Base-by-base conservation (phyloP, 2,797 vertebrate species). In the Xenops minutus region DNA sequence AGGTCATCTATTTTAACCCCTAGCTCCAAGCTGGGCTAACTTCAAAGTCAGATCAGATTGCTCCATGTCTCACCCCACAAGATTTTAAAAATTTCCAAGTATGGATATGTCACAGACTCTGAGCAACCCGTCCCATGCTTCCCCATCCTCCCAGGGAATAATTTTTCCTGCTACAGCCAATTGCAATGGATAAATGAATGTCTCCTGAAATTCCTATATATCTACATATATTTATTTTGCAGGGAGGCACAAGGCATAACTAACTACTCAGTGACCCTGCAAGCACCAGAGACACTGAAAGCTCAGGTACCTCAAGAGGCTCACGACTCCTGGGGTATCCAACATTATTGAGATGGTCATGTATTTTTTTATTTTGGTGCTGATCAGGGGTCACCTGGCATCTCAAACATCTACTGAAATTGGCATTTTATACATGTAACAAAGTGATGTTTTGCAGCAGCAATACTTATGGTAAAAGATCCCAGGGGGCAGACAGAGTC, bases 1-100 rank as follows among this genome's bases (percentile, higher is more conserved):
- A 66, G 59, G 39, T 85, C 74, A 92, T 66, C 81, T 95, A 54
- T 94, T 95, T 95, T 68, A 96, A 78, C 74, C 58, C 43, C 32
- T 41, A 83, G 30, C 52, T 83, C 48, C 86, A 85, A 63, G 37
- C 10, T 54, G 32, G 27, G 24, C 75, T 90, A 84, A 75, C 66
- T 69, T 26, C 80, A 69, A 68, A 77, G 44, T n/a, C 55, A 76
- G 51, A 91, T 88, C 55, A 64, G 20, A 73, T 69, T 78, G 43
- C 80, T 84, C 24, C 54, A 84, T 29, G 26, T 21, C 30, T 86
- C 32, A 49, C 58, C 34, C 29, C 43, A 66, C 9, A 18, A 51
- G 30, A 74, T 78, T 27, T 14, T 8, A 71, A 80, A 88, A 66
- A 26, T 37, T 71, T 68, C 67, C 37, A 81, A 51, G n/a, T 48